Conservation (phyloP, 2,113 vertebrate species). For the Anas platyrhynchos region DNA sequence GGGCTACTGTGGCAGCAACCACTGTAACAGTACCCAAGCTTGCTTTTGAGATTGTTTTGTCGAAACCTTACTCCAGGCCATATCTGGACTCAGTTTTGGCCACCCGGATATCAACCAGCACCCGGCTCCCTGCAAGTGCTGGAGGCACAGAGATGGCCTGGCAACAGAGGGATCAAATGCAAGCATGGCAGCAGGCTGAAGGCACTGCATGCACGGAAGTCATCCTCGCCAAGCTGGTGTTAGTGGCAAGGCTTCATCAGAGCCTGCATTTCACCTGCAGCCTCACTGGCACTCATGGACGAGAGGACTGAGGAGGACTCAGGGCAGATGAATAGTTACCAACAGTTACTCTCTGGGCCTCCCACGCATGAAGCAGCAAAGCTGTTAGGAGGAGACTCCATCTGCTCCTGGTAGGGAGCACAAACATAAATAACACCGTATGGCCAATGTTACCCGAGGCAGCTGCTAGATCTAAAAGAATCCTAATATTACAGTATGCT, state of each 20-base stretch:
- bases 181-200: neutral
- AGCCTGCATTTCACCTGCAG: neutral
- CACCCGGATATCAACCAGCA: neutral
- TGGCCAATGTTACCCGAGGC: neutral
- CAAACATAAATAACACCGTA: slow-evolving; percentile 18
- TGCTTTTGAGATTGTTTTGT: neutral
- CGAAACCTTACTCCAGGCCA: neutral
- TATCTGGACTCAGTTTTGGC: neutral
- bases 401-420: slow-evolving; percentile 32
- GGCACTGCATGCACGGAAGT: fast-evolving
- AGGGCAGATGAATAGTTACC: neutral
- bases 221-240: fast-evolving
- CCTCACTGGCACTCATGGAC: fast-evolving
- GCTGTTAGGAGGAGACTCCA: slow-evolving; percentile 9
- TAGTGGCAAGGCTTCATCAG: neutral
- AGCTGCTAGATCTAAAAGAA: neutral
- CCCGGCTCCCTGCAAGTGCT: neutral
- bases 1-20: neutral
- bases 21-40: fast-evolving
- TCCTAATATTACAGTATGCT: neutral
- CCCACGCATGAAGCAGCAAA: neutral
- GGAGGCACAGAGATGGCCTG: neutral
- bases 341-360: neutral
- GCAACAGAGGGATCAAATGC: neutral
- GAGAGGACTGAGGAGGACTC: fast-evolving